phyloP scores from a whole-genome alignment of 2,888 invertebrate genomes.

The Tetheella fluctuosa region DNA sequence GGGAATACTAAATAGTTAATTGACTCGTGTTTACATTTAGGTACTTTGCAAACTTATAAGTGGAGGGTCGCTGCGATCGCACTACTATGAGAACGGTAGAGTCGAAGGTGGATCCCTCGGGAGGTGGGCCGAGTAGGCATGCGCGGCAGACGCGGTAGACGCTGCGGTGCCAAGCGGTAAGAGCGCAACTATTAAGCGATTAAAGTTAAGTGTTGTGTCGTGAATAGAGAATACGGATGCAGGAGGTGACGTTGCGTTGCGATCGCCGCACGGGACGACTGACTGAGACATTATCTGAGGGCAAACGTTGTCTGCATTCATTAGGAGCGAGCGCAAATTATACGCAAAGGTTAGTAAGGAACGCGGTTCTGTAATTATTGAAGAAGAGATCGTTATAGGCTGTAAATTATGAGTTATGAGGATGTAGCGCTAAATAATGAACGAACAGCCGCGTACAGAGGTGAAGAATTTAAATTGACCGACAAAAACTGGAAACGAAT shows the following conservation, averaged over 20 bases:
- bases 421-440: slow-evolving; percentile 2
- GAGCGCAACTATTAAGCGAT: slow-evolving; percentile 1
- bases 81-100: too few relatives aligned
- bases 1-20: slow-evolving; percentile 47
- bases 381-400: neutral
- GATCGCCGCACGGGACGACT: neutral
- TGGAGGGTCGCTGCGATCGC: neutral
- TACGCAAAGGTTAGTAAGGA: neutral
- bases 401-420: slow-evolving; percentile 1
- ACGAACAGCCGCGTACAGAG: neutral
- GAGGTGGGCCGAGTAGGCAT: neutral
- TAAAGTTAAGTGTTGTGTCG: neutral
- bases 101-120: neutral
- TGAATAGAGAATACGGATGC: neutral
- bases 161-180: neutral
- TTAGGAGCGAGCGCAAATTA: neutral
- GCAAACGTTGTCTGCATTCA: slow-evolving; percentile 2
- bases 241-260: neutral
- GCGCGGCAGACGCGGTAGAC: neutral
- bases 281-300: neutral
- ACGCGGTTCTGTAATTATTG: neutral
- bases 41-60: neutral
- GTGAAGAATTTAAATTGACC: neutral
- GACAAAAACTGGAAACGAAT: neutral
- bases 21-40: slow-evolving; percentile 25